Evolutionary conservation across 2,797 vertebrate species (phyloP).

Genomic region (Pyrocephalus nanus): DNA sequence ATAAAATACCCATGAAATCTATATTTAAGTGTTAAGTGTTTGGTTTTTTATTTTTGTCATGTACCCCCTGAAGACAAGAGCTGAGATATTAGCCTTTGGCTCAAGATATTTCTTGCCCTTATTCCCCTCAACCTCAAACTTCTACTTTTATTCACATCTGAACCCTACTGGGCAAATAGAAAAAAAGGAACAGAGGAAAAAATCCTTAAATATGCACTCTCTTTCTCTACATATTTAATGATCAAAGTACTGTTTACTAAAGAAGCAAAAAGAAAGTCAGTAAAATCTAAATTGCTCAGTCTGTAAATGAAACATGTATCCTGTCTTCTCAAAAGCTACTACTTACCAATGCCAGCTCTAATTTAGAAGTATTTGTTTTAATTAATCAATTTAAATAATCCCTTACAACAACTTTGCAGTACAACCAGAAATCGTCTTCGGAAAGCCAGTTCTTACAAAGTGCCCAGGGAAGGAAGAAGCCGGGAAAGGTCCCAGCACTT

Average conservation of each 20-base stretch:
- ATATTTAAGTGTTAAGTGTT: not conserved
- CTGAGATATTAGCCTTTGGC: not conserved
- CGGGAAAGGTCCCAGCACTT: not conserved
- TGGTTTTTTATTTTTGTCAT: not conserved
- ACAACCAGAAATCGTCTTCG: not conserved
- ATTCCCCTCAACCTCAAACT: not conserved
- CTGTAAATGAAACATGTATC: not conserved
- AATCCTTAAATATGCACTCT: not conserved
- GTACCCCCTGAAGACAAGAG: not conserved
- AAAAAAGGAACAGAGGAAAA: not conserved
- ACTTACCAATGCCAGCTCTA: not conserved
- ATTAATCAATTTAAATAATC: not conserved
- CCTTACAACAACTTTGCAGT: not conserved
- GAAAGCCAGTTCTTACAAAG: not conserved
- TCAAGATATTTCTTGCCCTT: not conserved
- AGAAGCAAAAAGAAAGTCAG: not conserved
- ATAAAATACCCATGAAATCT: not conserved
- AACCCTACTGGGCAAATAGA: not conserved
- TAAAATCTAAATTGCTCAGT: not conserved
- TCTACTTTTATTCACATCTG: not conserved
- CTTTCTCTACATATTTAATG: not conserved
- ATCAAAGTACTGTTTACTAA: not conserved
- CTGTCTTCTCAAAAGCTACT: not conserved
- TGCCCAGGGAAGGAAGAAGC: not conserved
- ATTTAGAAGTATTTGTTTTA: not conserved